Evolutionary conservation across 1,140 invertebrate species (phyloP).

Genomic region (Drosophila azteca): DNA sequence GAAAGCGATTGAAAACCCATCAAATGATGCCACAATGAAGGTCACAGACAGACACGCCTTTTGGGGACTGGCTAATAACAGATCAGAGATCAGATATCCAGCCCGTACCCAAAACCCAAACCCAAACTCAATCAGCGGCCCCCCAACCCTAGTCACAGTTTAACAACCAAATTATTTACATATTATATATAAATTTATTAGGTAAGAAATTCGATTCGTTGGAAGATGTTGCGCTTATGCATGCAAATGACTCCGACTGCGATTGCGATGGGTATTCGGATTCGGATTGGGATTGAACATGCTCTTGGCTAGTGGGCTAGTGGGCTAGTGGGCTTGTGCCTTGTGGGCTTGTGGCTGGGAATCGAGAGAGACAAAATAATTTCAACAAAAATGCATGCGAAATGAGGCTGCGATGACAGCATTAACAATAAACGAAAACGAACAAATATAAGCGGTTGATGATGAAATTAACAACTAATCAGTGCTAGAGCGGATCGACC

Average conservation of each 20-base stretch:
- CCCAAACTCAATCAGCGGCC: background rate
- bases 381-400: conserved; percentile 35
- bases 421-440: conserved; percentile 2
- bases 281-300: conserved; percentile 4
- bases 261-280: conserved; percentile 1
- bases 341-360: background rate
- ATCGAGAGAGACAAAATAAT: conserved; percentile 23
- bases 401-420: conserved; percentile 31
- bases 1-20: conserved; percentile 28
- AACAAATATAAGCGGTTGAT: conserved; percentile 22
- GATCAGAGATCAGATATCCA: background rate
- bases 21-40: conserved; percentile 21
- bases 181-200: conserved; percentile 70
- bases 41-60: conserved; percentile 39
- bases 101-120: background rate
- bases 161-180: conserved; percentile 61
- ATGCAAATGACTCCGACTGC: conserved; percentile 52
- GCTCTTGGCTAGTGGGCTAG: no score
- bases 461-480: conserved; percentile 74
- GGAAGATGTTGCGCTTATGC: conserved; percentile 18
- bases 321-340: background rate
- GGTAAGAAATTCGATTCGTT: conserved; percentile 64
- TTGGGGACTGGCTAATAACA: conserved; percentile 7
- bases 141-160: background rate
- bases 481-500: conserved; percentile 52